Percentiles rank a stretch among this genome's conserved stretches.
Evolutionary conservation across 2,888 invertebrate species (phyloP).

Genomic region (Galerucella nymphaeae): DNA sequence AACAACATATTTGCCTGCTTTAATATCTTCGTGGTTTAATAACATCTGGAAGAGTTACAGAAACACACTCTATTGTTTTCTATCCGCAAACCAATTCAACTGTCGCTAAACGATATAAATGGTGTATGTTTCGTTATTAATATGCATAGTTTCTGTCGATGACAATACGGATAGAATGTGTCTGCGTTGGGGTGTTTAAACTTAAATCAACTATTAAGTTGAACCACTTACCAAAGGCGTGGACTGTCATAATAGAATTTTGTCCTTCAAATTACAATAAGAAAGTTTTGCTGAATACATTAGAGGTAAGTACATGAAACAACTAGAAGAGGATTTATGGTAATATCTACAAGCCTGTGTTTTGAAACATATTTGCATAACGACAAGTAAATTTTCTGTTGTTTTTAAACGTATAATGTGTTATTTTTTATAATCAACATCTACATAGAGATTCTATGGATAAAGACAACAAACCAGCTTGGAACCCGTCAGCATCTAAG

Average conservation of each 20-base stretch:
- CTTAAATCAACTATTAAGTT: conserved; percentile 32
- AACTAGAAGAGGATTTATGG: conserved; percentile 1
- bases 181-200: conserved; percentile 33
- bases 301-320: background rate
- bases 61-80: conserved; percentile 39
- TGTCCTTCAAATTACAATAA: background rate
- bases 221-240: conserved; percentile 22
- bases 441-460: too few relatives aligned
- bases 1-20: background rate
- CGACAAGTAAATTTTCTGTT: background rate
- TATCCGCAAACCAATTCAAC: conserved; percentile 36
- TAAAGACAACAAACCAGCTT: too few relatives aligned
- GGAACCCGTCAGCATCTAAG: too few relatives aligned
- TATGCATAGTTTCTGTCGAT: conserved; percentile 43
- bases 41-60: conserved; percentile 28
- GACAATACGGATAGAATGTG: conserved; percentile 24
- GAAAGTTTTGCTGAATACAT: conserved; percentile 14
- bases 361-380: background rate
- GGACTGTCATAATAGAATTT: conserved; percentile 7
- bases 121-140: conserved; percentile 34
- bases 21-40: background rate
- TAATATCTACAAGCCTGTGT: background rate
- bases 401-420: background rate
- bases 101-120: conserved; percentile 38
- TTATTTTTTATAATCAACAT: too few relatives aligned